phyloP scores from a whole-genome alignment of 2,797 vertebrate genomes.

The Chrosomus eos region DNA sequence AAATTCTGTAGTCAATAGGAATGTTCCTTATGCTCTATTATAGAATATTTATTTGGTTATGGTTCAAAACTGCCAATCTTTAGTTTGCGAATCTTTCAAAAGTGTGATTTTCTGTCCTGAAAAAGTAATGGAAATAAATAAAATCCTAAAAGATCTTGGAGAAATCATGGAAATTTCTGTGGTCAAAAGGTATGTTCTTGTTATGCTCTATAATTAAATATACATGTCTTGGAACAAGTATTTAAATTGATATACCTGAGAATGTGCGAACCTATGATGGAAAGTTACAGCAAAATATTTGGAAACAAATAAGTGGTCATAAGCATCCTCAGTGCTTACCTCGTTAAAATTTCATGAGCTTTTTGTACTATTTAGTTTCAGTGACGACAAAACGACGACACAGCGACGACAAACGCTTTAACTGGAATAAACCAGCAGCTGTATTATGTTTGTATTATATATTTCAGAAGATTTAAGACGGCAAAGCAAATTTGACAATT shows the following conservation, averaged over 20 bases:
- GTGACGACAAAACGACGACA: no score
- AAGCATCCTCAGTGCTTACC: background rate
- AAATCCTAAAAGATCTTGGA: background rate
- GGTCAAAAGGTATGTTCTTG: background rate
- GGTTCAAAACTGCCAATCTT: no score
- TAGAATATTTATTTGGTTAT: background rate
- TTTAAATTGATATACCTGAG: background rate
- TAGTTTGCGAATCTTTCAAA: no score
- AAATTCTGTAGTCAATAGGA: background rate
- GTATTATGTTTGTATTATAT: background rate
- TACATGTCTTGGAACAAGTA: background rate
- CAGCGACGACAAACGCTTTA: background rate
- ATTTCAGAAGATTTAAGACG: background rate
- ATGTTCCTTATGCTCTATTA: background rate
- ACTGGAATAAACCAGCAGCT: background rate
- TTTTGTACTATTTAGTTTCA: slow-evolving; percentile 1
- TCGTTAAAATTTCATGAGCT: background rate
- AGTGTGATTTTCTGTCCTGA: background rate
- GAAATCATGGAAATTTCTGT: background rate
- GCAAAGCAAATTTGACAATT: background rate
- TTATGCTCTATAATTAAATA: background rate
- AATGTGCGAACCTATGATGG: background rate
- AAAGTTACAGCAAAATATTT: background rate
- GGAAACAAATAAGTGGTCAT: background rate
- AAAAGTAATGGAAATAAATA: background rate